Percentiles rank a stretch among this genome's conserved stretches.
Conservation (phyloP, 1,140 invertebrate genomes). For the Tetraneura akinire region DNA sequence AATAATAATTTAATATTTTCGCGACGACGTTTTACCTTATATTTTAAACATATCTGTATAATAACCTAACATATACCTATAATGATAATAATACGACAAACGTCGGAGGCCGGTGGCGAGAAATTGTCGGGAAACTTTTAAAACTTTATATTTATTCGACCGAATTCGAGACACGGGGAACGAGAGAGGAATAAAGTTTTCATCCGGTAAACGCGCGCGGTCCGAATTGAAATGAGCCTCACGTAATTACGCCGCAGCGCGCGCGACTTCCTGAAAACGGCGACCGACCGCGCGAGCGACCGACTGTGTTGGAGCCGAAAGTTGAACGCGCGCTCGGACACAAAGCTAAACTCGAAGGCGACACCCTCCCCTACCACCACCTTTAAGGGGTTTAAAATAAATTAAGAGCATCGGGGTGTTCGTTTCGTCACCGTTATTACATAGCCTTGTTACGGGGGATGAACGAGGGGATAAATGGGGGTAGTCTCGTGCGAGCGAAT, state of each 20-base stretch:
- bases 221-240: slow-evolving; percentile 41
- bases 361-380: no score
- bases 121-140: slow-evolving; percentile 23
- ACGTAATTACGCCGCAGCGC: slow-evolving; percentile 31
- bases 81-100: no score
- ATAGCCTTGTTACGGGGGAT: no score
- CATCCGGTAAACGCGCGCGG: slow-evolving; percentile 9
- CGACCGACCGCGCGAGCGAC: background rate
- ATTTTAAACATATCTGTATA: no score
- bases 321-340: no score
- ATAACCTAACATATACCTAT: no score
- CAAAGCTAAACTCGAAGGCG: fast-evolving
- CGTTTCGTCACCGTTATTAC: background rate
- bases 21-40: no score
- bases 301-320: no score
- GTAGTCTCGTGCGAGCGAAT: background rate
- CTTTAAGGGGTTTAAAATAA: background rate
- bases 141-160: slow-evolving; percentile 42
- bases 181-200: slow-evolving; percentile 19
- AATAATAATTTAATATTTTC: no score
- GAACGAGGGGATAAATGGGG: background rate
- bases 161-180: background rate
- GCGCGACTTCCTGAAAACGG: background rate
- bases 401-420: slow-evolving; percentile 16
- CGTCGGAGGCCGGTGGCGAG: background rate